A percentile compares a stretch with the other conserved stretches of the same genome.
phyloP scores from a whole-genome alignment of 1,140 invertebrate genomes.

The Araneus ventricosus region DNA sequence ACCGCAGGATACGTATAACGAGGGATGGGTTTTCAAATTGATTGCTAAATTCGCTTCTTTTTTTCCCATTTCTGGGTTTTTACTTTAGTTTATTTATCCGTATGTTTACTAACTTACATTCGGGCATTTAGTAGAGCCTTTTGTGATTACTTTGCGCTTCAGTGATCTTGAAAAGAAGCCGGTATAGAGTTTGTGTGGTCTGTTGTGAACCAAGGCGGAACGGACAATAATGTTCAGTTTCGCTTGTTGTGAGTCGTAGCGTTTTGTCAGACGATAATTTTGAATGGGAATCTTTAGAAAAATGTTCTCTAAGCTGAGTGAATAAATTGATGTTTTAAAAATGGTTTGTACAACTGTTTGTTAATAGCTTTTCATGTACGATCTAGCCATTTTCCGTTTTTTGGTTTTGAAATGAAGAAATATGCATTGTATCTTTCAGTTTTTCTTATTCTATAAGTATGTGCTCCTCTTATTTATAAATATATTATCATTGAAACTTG shows the following conservation, averaged over 20 bases:
- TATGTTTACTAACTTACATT: slow-evolving; percentile 24
- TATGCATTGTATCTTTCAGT: no score
- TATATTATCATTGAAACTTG: no score
- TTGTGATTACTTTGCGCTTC: not conserved
- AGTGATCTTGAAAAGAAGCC: not conserved
- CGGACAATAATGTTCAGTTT: not conserved
- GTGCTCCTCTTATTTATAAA: no score
- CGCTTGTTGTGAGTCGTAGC: not conserved
- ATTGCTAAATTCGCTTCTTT: slow-evolving; percentile 9
- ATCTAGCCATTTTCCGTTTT: not conserved
- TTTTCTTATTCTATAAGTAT: no score
- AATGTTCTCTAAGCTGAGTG: not conserved
- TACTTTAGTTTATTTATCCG: not conserved
- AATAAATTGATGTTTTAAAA: not conserved
- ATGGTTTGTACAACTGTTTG: not conserved
- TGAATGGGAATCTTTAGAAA: not conserved
- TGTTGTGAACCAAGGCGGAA: not conserved
- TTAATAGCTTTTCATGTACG: not conserved
- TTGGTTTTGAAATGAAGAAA: not conserved
- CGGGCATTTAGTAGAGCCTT: not conserved
- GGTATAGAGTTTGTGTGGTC: not conserved
- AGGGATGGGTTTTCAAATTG: slow-evolving; percentile 12
- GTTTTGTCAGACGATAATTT: slow-evolving; percentile 6
- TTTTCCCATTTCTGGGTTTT: not conserved
- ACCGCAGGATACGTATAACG: slow-evolving; percentile 31